Evolutionary conservation across 2,888 invertebrate species (phyloP), one percentile per base, ranked within the genome.

Genomic region (Mythimna pallens): DNA sequence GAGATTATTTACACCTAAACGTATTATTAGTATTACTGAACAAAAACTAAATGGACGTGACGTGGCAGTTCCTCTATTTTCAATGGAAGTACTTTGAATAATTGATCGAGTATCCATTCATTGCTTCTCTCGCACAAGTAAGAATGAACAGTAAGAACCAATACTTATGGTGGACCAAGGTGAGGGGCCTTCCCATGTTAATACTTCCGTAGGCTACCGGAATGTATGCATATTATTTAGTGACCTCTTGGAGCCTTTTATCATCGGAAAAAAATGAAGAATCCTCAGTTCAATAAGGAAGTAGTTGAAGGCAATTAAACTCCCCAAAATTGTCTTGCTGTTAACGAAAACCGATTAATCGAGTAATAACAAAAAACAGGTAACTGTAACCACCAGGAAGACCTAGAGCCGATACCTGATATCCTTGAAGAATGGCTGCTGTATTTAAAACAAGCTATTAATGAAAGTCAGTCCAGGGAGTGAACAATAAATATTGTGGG

Each of bases 331-430:
- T 7, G 50, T 47, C 12, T 65, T 68, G 34, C 34, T 30, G 50
- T 71, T 55, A 68, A 40, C 52, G 36, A 70, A 81, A 82, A 73
- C 47, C 55, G 34, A 69, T 65, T 54, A 70, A 72, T 70, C 65
- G 54, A 59, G 22, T 40, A 72, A 65, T 34, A 54, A 70, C 30
- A 65, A 43, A 61, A 69, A 64, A 61, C 52, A 4, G 9, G 57
- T 59, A 58, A 64, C 65, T 40, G 25, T 59, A 70, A 34, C 43
- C 6, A 79, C 73, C 83, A 85, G 86, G 86, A 83, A 83, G 71
- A 70, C 50, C 63, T 69, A 85, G 68, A 75, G 63, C 22, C 43
- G 70, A 73, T 70, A 76, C 71, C 58, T 52, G 83, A 80, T 83
- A 76, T 57, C 83, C 83, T 83, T 85, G 83, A 74, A 57, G 58